These are phyloP conservation scores for Ceratosolen fusciceps DNA, from an alignment of 1,140 invertebrate species.

Conservation along the genomic window DNA sequence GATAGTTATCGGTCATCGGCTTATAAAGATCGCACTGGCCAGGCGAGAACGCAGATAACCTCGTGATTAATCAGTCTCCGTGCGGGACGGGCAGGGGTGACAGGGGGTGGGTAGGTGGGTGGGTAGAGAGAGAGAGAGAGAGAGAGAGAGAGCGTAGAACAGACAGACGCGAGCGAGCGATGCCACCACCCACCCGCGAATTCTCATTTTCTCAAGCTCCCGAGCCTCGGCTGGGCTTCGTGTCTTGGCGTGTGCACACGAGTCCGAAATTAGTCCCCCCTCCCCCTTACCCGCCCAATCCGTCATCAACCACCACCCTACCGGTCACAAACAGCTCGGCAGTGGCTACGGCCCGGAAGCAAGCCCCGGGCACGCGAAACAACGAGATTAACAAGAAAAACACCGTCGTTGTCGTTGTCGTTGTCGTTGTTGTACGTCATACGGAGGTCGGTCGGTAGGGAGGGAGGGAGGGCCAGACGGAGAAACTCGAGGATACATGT, in stretches of 20 bases:
- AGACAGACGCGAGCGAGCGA: neutral
- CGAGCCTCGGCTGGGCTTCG: neutral
- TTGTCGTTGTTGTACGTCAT: too few species aligned
- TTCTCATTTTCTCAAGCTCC: neutral
- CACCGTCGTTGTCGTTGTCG: too few species aligned
- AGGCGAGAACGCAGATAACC: neutral
- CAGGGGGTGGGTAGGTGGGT: too few species aligned
- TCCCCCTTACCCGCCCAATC: too few species aligned
- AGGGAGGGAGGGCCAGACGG: neutral
- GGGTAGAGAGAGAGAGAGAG: too few species aligned
- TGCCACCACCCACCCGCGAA: conserved; percentile 4
- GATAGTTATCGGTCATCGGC: too few species aligned
- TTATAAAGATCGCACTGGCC: neutral
- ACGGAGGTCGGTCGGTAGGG: neutral
- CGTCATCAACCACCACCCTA: too few species aligned
- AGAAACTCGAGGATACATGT: conserved; percentile 25
- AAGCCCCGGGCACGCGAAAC: conserved; percentile 27
- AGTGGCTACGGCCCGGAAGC: conserved; percentile 3
- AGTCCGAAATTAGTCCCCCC: conserved; percentile 41
- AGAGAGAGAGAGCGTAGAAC: too few species aligned
- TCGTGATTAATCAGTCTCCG: conserved; percentile 2
- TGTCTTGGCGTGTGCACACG: neutral
- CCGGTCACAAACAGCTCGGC: too few species aligned
- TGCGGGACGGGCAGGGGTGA: neutral
- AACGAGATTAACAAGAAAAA: neutral